Conservation (phyloP, 2,797 vertebrate genomes). For the Cirrhinus mrigala region DNA sequence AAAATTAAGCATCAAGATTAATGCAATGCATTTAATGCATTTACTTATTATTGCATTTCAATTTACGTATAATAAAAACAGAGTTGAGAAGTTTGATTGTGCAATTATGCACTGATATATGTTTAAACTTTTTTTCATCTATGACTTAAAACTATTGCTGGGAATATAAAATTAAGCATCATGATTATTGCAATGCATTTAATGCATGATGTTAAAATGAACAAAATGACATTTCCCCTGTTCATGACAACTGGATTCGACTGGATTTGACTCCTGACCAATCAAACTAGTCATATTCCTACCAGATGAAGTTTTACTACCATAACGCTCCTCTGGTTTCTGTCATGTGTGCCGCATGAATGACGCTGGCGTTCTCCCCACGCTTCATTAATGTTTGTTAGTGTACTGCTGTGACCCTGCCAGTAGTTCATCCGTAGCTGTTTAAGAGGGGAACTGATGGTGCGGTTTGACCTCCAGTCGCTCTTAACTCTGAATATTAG, state of each 20-base stretch:
- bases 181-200: background rate
- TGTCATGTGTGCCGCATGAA: slow-evolving; percentile 23
- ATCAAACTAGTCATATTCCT: background rate
- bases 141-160: no score
- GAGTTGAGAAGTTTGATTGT: no score
- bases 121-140: no score
- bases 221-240: background rate
- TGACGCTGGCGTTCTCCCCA: background rate
- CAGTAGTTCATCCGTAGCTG: slow-evolving; percentile 58
- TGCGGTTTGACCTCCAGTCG: slow-evolving; percentile 67
- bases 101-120: no score
- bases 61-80: background rate
- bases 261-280: background rate
- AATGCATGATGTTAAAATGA: background rate
- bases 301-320: background rate
- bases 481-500: slow-evolving; percentile 68
- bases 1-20: background rate
- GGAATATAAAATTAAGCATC: background rate
- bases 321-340: background rate
- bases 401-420: slow-evolving; percentile 51
- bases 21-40: background rate
- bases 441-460: slow-evolving; percentile 55
- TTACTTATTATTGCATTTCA: background rate
- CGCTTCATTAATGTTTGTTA: slow-evolving; percentile 52
- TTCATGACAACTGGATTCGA: background rate